Percentiles rank a stretch among this genome's conserved stretches.
phyloP scores from a whole-genome alignment of 2,113 vertebrate genomes.

The Opisthocomus hoazin region DNA sequence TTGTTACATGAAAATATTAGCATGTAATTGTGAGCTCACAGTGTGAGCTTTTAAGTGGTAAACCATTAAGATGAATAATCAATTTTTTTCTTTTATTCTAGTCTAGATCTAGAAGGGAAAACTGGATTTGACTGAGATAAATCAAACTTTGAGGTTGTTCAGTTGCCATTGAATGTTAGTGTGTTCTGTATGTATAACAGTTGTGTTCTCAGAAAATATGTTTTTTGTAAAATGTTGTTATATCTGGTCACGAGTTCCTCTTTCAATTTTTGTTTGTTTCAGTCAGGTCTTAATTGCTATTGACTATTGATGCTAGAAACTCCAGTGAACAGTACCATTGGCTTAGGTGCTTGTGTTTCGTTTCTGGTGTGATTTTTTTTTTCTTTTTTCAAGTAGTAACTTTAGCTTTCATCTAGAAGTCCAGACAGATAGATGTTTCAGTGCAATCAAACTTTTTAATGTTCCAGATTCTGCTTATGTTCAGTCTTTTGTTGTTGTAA shows the following conservation, averaged over 20 bases:
- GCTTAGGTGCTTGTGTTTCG: neutral
- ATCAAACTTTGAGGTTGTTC: neutral
- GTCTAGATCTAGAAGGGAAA: neutral
- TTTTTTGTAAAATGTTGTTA: accelerated
- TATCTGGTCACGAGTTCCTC: neutral
- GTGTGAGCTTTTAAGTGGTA: neutral
- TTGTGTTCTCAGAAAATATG: neutral
- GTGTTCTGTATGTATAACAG: neutral
- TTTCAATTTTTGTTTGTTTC: neutral
- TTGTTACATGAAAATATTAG: neutral
- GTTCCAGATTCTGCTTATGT: neutral
- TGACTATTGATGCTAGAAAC: neutral
- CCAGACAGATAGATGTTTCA: neutral
- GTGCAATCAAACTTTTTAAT: neutral
- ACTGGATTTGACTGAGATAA: neutral
- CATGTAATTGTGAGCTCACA: neutral
- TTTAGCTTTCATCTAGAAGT: neutral
- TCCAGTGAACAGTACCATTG: neutral
- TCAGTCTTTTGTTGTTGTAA: neutral
- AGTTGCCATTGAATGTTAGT: neutral
- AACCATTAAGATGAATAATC: neutral
- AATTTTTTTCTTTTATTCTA: neutral
- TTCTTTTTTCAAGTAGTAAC: neutral
- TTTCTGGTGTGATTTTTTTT: no score
- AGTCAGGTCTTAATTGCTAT: neutral